phyloP scores from a whole-genome alignment of 2,888 invertebrate species.

The Nipponacmea schrenckii region DNA sequence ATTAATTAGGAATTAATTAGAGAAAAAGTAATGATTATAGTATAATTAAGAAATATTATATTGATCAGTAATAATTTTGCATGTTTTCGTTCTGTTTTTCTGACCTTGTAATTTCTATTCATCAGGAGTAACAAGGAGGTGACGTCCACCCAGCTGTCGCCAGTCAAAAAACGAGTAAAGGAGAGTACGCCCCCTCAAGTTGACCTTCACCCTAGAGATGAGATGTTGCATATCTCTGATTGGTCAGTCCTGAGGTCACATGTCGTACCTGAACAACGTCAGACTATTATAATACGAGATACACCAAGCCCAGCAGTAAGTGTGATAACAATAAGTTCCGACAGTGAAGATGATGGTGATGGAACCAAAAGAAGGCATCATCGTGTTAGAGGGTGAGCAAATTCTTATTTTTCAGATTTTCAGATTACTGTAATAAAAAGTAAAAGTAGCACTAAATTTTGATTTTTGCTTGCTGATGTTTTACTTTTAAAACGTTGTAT shows the following conservation, averaged over 20 bases:
- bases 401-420: neutral
- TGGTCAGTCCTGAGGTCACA: slow-evolving; percentile 27
- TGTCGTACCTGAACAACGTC: slow-evolving; percentile 70
- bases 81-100: no score
- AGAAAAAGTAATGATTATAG: no score
- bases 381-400: slow-evolving; percentile 20
- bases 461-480: no score
- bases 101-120: no score
- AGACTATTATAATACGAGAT: slow-evolving; percentile 93
- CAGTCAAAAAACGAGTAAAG: slow-evolving; percentile 96
- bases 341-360: slow-evolving; percentile 78
- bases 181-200: slow-evolving; percentile 84
- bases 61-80: no score
- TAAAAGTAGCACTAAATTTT: no score
- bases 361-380: slow-evolving; percentile 11
- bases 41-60: no score
- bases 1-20: no score
- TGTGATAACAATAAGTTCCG: slow-evolving; percentile 94
- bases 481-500: no score
- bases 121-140: slow-evolving; percentile 51
- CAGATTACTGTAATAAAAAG: neutral
- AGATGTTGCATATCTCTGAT: slow-evolving; percentile 29
- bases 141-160: slow-evolving; percentile 82
- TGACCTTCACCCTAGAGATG: slow-evolving; percentile 21
- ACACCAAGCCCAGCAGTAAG: slow-evolving; percentile 94